Evolutionary conservation across 2,888 invertebrate species (phyloP).

Genomic region (Parnassius glacialis): DNA sequence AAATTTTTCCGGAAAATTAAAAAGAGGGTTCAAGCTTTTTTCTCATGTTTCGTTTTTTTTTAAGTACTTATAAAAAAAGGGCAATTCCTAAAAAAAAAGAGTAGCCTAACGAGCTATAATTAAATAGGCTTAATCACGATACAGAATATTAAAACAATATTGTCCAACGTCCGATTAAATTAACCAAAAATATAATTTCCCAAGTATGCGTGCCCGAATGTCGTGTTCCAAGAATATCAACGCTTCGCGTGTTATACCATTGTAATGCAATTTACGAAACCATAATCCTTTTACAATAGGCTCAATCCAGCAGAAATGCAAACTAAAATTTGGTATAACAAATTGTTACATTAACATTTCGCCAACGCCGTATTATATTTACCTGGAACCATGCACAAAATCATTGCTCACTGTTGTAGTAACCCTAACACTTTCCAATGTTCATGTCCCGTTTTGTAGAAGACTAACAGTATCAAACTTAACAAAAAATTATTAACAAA

Average conservation of each 20-base stretch:
- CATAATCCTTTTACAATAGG: slow-evolving; percentile 68
- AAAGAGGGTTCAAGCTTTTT: no score
- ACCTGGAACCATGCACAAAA: no score
- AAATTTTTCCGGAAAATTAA: no score
- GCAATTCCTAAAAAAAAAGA: slow-evolving; percentile 5
- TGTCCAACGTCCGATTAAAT: slow-evolving; percentile 23
- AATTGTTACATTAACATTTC: slow-evolving; percentile 34
- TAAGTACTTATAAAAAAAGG: background rate
- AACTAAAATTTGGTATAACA: slow-evolving; percentile 64
- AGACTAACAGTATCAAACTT: no score
- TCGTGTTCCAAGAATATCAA: slow-evolving; percentile 59
- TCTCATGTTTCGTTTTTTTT: no score
- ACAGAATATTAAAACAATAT: slow-evolving; percentile 26
- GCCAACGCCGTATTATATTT: slow-evolving; percentile 24
- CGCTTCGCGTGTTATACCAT: slow-evolving; percentile 70
- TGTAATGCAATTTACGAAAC: slow-evolving; percentile 73
- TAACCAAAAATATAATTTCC: slow-evolving; percentile 41
- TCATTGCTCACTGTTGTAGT: no score
- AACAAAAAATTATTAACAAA: no score
- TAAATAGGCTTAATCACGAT: slow-evolving; percentile 26
- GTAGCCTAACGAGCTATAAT: slow-evolving; percentile 13
- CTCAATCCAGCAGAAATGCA: slow-evolving; percentile 57
- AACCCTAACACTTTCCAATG: no score
- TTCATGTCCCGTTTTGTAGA: no score
- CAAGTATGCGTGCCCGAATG: slow-evolving; percentile 54